phyloP scores from a whole-genome alignment of 2,888 invertebrate genomes.

The Phalera bucephala region DNA sequence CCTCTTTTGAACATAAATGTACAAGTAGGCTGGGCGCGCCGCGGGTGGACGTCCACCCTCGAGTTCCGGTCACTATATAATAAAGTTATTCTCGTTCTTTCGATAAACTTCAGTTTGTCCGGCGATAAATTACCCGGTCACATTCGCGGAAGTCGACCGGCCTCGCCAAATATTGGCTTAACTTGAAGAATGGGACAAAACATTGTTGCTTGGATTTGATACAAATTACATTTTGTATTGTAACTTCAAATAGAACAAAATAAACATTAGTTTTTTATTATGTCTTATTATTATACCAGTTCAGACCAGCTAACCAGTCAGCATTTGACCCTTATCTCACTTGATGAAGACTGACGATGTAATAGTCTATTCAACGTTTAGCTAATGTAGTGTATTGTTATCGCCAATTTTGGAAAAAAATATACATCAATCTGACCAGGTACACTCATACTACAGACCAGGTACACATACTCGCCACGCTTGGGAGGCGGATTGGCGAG shows the following conservation, averaged over 20 bases:
- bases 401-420: too few relatives aligned
- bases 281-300: too few relatives aligned
- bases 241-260: conserved; percentile 28
- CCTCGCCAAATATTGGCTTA: conserved; percentile 79
- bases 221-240: conserved; percentile 51
- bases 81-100: conserved; percentile 82
- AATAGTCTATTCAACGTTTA: too few relatives aligned
- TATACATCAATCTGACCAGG: too few relatives aligned
- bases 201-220: conserved; percentile 54
- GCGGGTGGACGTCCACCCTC: conserved; percentile 45
- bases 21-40: conserved; percentile 34
- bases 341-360: too few relatives aligned
- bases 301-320: too few relatives aligned
- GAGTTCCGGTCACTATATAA: conserved; percentile 81
- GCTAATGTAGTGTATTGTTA: too few relatives aligned
- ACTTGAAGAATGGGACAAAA: conserved; percentile 68
- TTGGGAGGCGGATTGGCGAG: too few relatives aligned
- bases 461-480: too few relatives aligned
- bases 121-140: conserved; percentile 79
- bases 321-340: too few relatives aligned
- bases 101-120: conserved; percentile 81
- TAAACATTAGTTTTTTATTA: too few relatives aligned
- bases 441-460: too few relatives aligned
- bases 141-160: conserved; percentile 60
- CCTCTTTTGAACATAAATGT: conserved; percentile 41